Conservation (phyloP, 2,113 vertebrate genomes). For the Equus quagga region DNA sequence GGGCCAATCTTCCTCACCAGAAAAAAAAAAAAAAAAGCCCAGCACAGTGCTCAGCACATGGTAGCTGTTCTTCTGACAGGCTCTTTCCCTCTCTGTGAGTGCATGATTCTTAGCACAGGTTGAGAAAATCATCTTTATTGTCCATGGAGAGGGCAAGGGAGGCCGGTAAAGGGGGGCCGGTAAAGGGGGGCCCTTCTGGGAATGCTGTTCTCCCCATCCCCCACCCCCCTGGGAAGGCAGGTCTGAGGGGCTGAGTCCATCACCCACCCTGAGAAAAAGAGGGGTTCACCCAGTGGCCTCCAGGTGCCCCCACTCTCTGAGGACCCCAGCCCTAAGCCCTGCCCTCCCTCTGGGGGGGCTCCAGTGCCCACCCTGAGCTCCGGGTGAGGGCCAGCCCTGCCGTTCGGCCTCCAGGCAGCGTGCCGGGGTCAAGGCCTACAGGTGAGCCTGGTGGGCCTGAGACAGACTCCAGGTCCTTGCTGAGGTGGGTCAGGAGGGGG, state of each 20-base stretch:
- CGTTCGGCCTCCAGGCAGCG: rapidly evolving
- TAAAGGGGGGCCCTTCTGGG: not conserved
- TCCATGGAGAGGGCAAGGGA: not conserved
- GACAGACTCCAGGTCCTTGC: not conserved
- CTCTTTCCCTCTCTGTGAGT: not conserved
- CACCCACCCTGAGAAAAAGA: not conserved
- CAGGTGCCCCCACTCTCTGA: not conserved
- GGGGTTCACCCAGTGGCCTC: not conserved
- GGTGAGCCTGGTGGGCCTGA: not conserved
- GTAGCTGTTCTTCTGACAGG: not conserved
- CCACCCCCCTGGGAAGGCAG: not conserved
- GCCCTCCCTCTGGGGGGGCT: rapidly evolving
- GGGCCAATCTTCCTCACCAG: too few relatives aligned
- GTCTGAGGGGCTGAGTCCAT: too few relatives aligned
- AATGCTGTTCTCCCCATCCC: rapidly evolving
- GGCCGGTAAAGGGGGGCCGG: not conserved
- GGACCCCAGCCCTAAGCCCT: not conserved
- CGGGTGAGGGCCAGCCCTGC: not conserved
- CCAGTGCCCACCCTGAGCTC: not conserved
- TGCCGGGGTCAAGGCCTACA: not conserved
- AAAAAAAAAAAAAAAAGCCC: not conserved
- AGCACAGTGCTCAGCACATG: not conserved
- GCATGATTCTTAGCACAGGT: not conserved
- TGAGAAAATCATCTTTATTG: conserved; percentile 70
- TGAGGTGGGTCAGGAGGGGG: not conserved